Conservation (phyloP, 1,140 invertebrate genomes). For the Adelges cooleyi region DNA sequence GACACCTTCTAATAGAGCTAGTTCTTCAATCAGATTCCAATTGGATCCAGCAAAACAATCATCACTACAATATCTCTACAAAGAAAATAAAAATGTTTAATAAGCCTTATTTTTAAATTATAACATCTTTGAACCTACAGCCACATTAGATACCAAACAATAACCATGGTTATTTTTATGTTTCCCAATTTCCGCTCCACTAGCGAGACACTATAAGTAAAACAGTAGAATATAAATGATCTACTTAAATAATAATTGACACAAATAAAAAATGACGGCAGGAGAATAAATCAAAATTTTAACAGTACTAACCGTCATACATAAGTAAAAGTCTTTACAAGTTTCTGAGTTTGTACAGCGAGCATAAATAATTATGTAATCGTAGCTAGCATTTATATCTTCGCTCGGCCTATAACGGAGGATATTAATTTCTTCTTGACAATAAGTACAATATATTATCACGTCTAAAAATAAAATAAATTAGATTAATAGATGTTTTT, state of each 20-base stretch:
- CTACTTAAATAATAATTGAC: no score
- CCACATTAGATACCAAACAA: background rate
- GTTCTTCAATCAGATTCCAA: background rate
- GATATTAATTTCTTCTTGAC: slow-evolving; percentile 8
- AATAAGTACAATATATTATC: background rate
- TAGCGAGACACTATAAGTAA: background rate
- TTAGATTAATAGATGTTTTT: no score
- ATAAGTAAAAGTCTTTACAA: background rate
- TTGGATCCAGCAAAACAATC: background rate
- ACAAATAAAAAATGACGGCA: no score
- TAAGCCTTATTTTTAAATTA: background rate
- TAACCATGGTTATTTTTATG: background rate
- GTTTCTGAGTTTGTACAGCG: background rate
- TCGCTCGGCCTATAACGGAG: background rate
- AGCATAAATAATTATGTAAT: background rate
- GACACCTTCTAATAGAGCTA: background rate
- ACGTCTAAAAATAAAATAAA: background rate
- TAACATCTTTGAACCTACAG: background rate
- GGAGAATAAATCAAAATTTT: background rate
- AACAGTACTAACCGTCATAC: background rate
- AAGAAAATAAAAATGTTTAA: background rate
- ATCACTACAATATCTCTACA: slow-evolving; percentile 2
- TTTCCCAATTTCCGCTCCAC: slow-evolving; percentile 8
- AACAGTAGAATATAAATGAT: no score
- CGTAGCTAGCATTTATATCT: background rate